Evolutionary conservation across 2,113 vertebrate genomes (phyloP).

Genomic region (Callipepla californica): DNA sequence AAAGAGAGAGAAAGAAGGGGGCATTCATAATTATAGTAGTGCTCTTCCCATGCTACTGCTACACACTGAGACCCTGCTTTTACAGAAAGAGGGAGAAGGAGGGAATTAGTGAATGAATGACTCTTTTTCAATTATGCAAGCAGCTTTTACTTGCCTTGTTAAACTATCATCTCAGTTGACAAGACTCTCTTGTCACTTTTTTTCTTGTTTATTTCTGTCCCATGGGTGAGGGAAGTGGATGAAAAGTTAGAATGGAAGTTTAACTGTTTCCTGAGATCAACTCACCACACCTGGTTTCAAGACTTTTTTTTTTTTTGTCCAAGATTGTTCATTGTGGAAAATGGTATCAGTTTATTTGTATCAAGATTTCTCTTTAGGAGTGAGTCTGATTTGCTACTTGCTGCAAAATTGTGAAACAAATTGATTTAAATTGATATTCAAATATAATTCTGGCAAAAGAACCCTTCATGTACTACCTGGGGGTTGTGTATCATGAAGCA

Average conservation of each 20-base stretch:
- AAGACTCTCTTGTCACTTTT: background rate
- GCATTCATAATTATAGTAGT: background rate
- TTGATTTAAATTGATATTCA: background rate
- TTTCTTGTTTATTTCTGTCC: background rate
- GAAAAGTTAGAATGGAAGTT: background rate
- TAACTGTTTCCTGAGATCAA: background rate
- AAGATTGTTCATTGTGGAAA: background rate
- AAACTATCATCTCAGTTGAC: too few species aligned
- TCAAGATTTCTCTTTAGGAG: background rate
- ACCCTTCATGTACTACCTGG: background rate
- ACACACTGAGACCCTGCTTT: background rate
- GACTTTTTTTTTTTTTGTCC: fast-evolving
- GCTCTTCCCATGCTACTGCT: background rate
- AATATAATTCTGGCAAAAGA: background rate
- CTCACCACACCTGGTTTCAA: background rate
- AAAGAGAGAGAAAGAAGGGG: background rate
- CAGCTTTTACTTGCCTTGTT: background rate
- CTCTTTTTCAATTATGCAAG: background rate
- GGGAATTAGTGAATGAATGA: background rate
- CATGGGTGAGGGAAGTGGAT: background rate
- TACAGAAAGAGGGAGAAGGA: background rate
- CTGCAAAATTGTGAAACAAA: background rate
- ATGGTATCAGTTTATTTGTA: background rate
- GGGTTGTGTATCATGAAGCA: background rate
- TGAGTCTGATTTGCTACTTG: background rate